Evolutionary conservation across 2,888 invertebrate species (phyloP), one percentile per base, ranked within the genome.

Genomic region (Trissolcus japonicus): DNA sequence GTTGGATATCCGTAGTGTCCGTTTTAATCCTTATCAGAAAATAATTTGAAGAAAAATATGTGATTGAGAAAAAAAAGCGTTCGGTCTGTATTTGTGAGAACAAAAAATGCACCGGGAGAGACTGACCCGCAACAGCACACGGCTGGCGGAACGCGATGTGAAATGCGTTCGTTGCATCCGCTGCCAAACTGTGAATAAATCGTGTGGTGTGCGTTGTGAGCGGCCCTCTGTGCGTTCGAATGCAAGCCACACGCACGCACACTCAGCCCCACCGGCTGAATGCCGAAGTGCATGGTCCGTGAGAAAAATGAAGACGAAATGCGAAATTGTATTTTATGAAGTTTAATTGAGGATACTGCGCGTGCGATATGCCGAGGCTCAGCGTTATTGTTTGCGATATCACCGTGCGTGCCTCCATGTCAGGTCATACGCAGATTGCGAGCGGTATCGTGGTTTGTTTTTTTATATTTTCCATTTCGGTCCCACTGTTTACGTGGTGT

Each of bases 141-240:
- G 80, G 69, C 77, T 77, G 83, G 79, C 75, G 74, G 79, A 73
- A 77, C 77, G 77, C 77, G 68, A 77, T 80, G 80, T 79, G 79
- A 81, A 81, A 77, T 79, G 81, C 59, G 79, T 79, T 76, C 78
- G 80, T 80, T 81, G 80, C 82, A 84, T 83, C 82, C 83, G 82
- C 82, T 82, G 84, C 84, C 86, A 81, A 85, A 85, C 82, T 78
- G 80, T 69, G 73, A 74, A 78, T 76, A 78, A 74, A 68, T 78
- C 76, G 73, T 62, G 67, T 55, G 56, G 4, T 25, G 74, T 55
- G 16, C 16, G 62, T 60, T 67, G 71, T 56, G 59, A 46, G 16
- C 48, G 50, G 4, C 66, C 19, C 9, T 46, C 54, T 54, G 78
- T 21, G 43, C 48, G 57, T 67, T 65, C 43, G 59, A 69, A 48